phyloP scores from a whole-genome alignment of 2,888 invertebrate genomes.

The Chrysolina americana region DNA sequence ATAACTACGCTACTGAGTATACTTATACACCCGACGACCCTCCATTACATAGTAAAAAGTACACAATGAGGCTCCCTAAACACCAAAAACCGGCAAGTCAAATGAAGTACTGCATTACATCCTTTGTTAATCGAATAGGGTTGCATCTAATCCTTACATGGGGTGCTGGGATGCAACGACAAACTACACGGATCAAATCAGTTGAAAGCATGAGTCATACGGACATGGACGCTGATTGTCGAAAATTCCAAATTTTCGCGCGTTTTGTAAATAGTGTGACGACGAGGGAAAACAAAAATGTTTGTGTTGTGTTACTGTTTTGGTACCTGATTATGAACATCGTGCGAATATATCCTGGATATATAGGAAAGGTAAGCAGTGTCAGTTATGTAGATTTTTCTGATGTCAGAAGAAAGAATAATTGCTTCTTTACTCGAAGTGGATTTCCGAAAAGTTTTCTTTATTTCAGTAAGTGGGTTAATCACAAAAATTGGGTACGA shows the following conservation, averaged over 20 bases:
- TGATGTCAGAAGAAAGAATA: too few species aligned
- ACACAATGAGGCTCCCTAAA: slow-evolving; percentile 61
- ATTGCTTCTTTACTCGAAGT: too few species aligned
- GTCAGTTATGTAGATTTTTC: too few species aligned
- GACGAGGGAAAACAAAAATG: background rate
- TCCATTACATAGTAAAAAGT: slow-evolving; percentile 53
- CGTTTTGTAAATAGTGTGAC: background rate
- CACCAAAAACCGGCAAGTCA: slow-evolving; percentile 62
- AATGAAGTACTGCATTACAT: slow-evolving; percentile 55
- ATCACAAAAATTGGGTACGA: too few species aligned
- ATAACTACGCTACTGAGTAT: slow-evolving; percentile 35
- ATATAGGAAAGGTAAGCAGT: too few species aligned
- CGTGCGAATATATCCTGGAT: too few species aligned
- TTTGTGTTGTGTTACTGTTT: background rate
- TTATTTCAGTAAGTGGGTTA: too few species aligned
- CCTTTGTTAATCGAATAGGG: slow-evolving; percentile 53
- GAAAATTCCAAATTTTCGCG: slow-evolving; percentile 51
- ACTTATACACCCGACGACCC: slow-evolving; percentile 45
- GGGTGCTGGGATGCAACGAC: slow-evolving; percentile 64
- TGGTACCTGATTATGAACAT: too few species aligned
- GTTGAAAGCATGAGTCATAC: slow-evolving; percentile 63
- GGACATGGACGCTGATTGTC: slow-evolving; percentile 58
- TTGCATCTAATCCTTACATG: slow-evolving; percentile 59
- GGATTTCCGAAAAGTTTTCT: too few species aligned
- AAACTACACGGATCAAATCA: slow-evolving; percentile 60